These are phyloP conservation scores for Scaptomyza montana DNA, from an alignment of 1,140 invertebrate species.

Conservation along the genomic window DNA sequence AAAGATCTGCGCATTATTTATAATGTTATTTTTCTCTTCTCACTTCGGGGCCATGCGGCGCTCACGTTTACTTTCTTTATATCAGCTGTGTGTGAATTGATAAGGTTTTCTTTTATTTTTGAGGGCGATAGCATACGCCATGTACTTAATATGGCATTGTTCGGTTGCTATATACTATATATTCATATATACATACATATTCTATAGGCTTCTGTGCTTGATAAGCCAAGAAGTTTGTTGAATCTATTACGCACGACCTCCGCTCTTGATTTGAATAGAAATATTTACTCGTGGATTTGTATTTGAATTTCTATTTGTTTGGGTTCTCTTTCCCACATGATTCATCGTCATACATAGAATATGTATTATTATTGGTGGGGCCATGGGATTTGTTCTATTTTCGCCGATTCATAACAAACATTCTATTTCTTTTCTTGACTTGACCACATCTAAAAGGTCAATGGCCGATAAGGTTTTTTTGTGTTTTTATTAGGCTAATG, in stretches of 20 bases:
- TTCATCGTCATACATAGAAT: constrained; percentile 34
- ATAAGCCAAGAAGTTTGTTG: constrained; percentile 55
- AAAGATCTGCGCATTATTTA: constrained; percentile 41
- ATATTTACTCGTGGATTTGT: constrained; percentile 8
- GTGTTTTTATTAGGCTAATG: constrained; percentile 28
- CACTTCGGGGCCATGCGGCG: too few species aligned
- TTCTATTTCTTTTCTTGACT: constrained; percentile 39
- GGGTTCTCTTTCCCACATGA: constrained; percentile 30
- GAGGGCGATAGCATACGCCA: constrained; percentile 35
- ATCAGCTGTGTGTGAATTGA: constrained; percentile 24
- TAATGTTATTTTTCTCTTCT: neutral
- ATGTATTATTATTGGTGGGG: constrained; percentile 32
- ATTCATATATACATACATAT: neutral
- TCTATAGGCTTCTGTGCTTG: constrained; percentile 34
- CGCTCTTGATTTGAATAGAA: constrained; percentile 51
- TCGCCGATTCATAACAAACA: constrained; percentile 32
- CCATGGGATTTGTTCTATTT: neutral
- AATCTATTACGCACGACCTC: constrained; percentile 63
- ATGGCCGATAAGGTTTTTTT: constrained; percentile 53
- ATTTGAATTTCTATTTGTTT: constrained; percentile 14
- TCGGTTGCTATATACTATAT: constrained; percentile 14
- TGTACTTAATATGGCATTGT: constrained; percentile 47
- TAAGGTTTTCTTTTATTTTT: constrained; percentile 54
- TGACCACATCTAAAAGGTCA: constrained; percentile 60
- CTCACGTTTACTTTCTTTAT: constrained; percentile 55